Evolutionary conservation across 2,888 invertebrate genomes (phyloP), one percentile per base, ranked within the genome.

Genomic region (Drosophila subquinaria): DNA sequence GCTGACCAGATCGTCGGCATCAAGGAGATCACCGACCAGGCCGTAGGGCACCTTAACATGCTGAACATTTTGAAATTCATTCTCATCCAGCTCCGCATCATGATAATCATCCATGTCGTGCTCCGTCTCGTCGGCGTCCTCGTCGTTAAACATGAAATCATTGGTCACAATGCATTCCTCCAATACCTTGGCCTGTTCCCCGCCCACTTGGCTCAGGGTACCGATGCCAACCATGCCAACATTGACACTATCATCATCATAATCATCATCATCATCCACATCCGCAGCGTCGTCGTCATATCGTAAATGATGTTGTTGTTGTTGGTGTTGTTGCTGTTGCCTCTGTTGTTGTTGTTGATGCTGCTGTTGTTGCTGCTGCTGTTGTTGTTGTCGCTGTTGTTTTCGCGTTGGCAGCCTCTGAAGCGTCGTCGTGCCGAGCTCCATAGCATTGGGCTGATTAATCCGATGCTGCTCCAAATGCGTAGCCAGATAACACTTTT

Each of bases 401-500:
- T 67, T 70, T 1, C 66, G 63, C 13, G 51, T 70, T 4, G 69
- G 69, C 48, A 73, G 10, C 8, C 61, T 57, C 17, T 17, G 66
- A 3, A 42, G 4, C 11, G 27, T 8, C 17, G n/a, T 2, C 13
- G 62, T 11, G 13, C 27, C 17, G 2, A n/a, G 1, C 1, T 42
- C 17, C 8, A 20, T 11, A 0, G 5, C 8, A 2, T 23, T 42
- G 5, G 47, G 11, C 17, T 48, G 66, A 15, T 4, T 51, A 8
- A 36, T 67, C 0, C 62, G 67, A 70, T 92, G 92, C n/a, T 90
- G 89, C n/a, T 82, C 84, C 62, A 90, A 62, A 60, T 93, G 93
- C 3, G 91, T 79, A 30, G 84, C 62, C 11, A 93, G 76, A 43
- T 93, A 93, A 1, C 82, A 81, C 61, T 92, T 92, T 60, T 93